Conservation (phyloP, 1,140 invertebrate genomes). For the Metopolophium dirhodum region DNA sequence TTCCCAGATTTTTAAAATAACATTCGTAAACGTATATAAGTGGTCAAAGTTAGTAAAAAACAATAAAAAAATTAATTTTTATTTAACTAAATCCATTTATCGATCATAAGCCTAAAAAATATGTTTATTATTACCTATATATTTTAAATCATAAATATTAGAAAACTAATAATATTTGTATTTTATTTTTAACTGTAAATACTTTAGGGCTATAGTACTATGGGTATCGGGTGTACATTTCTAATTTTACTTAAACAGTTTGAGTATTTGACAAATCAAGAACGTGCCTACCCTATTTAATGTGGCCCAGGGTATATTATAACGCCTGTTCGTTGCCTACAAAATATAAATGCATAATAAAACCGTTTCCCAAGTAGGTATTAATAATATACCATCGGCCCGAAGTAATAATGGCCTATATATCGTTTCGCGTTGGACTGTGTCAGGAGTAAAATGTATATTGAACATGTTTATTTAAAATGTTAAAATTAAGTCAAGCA, state of each 20-base stretch:
- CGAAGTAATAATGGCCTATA: background rate
- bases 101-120: background rate
- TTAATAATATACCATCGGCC: background rate
- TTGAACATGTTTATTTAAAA: background rate
- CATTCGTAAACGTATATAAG: background rate
- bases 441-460: background rate
- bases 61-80: background rate
- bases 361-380: background rate
- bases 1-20: background rate
- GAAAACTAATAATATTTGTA: background rate
- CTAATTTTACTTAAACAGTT: no score
- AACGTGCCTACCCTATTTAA: no score
- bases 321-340: background rate
- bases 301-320: background rate
- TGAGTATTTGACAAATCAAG: no score
- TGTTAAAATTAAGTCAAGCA: slow-evolving; percentile 1
- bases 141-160: background rate
- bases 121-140: background rate
- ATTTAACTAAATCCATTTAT: background rate
- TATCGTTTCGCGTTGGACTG: background rate
- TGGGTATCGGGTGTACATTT: no score
- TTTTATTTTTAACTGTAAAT: no score
- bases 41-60: background rate
- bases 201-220: no score
- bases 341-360: background rate